These are phyloP conservation scores for Pandion haliaetus DNA, from an alignment of 2,113 vertebrate species.

Conservation along the genomic window DNA sequence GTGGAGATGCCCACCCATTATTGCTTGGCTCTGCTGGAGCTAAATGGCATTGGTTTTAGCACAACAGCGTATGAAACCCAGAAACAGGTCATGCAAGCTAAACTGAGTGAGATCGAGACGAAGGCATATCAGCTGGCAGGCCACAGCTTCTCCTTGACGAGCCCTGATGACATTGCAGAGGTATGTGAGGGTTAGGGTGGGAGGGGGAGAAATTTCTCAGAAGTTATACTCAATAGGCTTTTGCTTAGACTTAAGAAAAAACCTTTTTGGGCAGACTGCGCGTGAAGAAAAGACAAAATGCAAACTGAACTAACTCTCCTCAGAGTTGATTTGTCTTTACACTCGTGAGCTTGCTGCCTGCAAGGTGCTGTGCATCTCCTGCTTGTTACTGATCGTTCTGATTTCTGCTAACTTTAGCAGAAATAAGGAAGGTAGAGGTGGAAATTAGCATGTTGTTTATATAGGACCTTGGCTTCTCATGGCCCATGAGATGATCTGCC, in stretches of 20 bases:
- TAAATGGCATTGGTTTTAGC: constrained; percentile 96
- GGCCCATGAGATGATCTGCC: not conserved
- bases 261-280: accelerated
- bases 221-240: not conserved
- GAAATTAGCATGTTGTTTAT: not conserved
- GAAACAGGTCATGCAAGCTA: constrained; percentile 93
- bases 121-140: constrained; percentile 88
- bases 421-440: not conserved
- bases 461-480: not conserved
- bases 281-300: not conserved
- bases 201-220: not conserved
- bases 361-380: not conserved
- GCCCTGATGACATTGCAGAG: constrained; percentile 90
- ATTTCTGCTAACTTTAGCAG: not conserved
- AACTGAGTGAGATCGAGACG: constrained; percentile 84
- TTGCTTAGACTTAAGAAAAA: not conserved
- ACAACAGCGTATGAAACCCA: constrained; percentile 86
- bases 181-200: constrained; percentile 50
- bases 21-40: constrained; percentile 90
- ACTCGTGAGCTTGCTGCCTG: not conserved
- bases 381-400: not conserved
- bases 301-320: not conserved
- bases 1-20: constrained; percentile 94
- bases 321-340: not conserved
- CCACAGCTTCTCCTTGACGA: constrained; percentile 93